These are phyloP conservation scores for Etheostoma cragini DNA, from an alignment of 2,113 vertebrate species.

Conservation along the genomic window DNA sequence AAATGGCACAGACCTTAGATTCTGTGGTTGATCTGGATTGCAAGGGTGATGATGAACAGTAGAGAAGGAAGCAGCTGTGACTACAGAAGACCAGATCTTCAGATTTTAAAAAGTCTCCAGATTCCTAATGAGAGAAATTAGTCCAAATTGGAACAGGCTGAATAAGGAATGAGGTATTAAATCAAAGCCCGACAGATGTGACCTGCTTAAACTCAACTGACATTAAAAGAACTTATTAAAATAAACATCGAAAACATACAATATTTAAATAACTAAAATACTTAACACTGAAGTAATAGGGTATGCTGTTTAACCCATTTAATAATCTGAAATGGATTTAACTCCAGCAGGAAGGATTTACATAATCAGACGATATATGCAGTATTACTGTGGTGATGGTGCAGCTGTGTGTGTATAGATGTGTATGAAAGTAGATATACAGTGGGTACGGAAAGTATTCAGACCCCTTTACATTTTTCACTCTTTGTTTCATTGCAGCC, in stretches of 20 bases:
- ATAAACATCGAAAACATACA: constrained; percentile 54
- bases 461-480: too few relatives aligned
- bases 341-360: constrained; percentile 58
- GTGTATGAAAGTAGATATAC: constrained; percentile 32
- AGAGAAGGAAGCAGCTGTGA: constrained; percentile 95
- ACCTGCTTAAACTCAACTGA: constrained; percentile 40
- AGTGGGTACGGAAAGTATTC: too few relatives aligned
- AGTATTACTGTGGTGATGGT: neutral
- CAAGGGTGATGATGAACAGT: constrained; percentile 81
- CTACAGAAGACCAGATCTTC: constrained; percentile 95
- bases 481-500: too few relatives aligned
- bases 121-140: constrained; percentile 64
- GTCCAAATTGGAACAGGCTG: constrained; percentile 68
- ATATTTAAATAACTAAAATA: constrained; percentile 58
- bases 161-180: constrained; percentile 44
- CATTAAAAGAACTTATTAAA: constrained; percentile 43
- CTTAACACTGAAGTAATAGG: constrained; percentile 23
- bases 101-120: constrained; percentile 81
- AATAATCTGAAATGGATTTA: constrained; percentile 57
- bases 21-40: constrained; percentile 72
- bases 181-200: constrained; percentile 39
- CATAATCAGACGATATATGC: constrained; percentile 53
- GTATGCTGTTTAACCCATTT: constrained; percentile 52
- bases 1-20: constrained; percentile 73
- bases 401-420: constrained; percentile 14